phyloP scores from a whole-genome alignment of 2,888 invertebrate genomes.

The Drosophila sordidula region DNA sequence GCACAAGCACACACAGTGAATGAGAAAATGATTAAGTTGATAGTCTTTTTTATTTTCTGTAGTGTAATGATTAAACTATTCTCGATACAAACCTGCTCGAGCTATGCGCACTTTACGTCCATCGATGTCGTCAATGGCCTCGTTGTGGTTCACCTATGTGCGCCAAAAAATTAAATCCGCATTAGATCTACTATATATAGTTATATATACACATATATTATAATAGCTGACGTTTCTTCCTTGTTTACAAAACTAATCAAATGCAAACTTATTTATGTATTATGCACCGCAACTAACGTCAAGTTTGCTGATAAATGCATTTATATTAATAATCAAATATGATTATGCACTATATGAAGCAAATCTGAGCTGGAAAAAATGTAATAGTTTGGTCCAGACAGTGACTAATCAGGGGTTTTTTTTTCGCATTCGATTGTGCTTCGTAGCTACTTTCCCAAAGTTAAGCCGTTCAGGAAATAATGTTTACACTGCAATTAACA shows the following conservation, averaged over 20 bases:
- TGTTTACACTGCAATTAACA: constrained; percentile 57
- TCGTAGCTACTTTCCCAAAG: constrained; percentile 34
- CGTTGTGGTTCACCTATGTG: constrained; percentile 45
- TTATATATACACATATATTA: not conserved
- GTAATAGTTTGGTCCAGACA: constrained; percentile 16
- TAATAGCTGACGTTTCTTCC: not conserved
- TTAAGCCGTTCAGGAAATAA: not conserved
- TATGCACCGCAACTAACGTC: constrained; percentile 29
- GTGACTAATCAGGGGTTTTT: constrained; percentile 62
- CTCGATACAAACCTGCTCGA: constrained; percentile 61
- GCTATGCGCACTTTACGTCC: constrained; percentile 41
- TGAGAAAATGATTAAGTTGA: not conserved
- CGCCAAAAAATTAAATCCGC: constrained; percentile 13
- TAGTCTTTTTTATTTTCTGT: not conserved
- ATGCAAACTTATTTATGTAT: constrained; percentile 21
- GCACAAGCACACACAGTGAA: constrained; percentile 15
- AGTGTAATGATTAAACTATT: not conserved
- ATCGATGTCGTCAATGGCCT: constrained; percentile 34
- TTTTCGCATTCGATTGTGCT: constrained; percentile 17
- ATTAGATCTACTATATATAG: not conserved
- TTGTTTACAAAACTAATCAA: constrained; percentile 26
- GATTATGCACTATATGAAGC: too few relatives aligned
- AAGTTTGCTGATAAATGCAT: constrained; percentile 31
- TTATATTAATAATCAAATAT: constrained; percentile 7
- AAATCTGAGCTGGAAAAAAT: constrained; percentile 7